Percentiles rank a stretch among this genome's conserved stretches.
Evolutionary conservation across 2,888 invertebrate species (phyloP).

Genomic region (Leptinotarsa haldemani): DNA sequence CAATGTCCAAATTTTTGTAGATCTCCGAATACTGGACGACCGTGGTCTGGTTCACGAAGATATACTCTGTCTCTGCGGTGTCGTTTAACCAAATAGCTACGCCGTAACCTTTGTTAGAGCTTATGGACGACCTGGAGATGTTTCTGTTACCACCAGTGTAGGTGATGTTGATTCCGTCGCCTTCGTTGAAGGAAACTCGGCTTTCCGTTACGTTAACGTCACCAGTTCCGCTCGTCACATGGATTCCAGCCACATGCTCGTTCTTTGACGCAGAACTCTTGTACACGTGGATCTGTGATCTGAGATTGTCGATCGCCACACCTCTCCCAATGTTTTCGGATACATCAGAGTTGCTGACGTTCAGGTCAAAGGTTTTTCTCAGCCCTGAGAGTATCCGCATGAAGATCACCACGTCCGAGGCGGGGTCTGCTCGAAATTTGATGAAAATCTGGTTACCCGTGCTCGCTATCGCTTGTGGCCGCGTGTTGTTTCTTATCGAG

Average conservation of each 20-base stretch:
- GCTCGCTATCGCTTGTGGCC: conserved; percentile 90
- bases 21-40: conserved; percentile 89
- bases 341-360: conserved; percentile 85
- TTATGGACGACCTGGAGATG: conserved; percentile 86
- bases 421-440: conserved; percentile 79
- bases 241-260: conserved; percentile 90
- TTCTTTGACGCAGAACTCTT: conserved; percentile 87
- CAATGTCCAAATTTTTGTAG: conserved; percentile 87
- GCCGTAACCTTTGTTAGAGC: conserved; percentile 90
- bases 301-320: conserved; percentile 90
- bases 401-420: conserved; percentile 80
- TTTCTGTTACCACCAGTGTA: conserved; percentile 95
- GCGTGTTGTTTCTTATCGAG: conserved; percentile 83
- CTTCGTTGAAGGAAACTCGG: conserved; percentile 88
- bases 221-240: conserved; percentile 90
- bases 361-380: conserved; percentile 86
- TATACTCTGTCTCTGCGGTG: conserved; percentile 80
- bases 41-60: conserved; percentile 86
- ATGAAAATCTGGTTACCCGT: conserved; percentile 84
- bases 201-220: conserved; percentile 95
- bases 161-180: conserved; percentile 95
- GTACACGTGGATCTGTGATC: conserved; percentile 89
- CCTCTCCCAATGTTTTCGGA: conserved; percentile 94
- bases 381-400: conserved; percentile 82
- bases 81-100: conserved; percentile 92